Conservation (phyloP, 2,797 vertebrate species). For the Cirrhinus molitorella region DNA sequence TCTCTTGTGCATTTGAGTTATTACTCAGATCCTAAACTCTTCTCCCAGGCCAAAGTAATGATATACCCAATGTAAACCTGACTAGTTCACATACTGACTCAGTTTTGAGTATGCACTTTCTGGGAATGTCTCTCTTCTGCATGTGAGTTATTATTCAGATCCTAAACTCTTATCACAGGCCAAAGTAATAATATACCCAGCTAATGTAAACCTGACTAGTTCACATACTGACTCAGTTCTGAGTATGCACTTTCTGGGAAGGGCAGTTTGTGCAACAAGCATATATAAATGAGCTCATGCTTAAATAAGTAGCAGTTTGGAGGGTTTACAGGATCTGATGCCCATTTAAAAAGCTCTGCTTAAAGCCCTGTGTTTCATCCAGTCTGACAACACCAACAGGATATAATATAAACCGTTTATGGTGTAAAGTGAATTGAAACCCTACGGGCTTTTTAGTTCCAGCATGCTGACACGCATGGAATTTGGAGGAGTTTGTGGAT, state of each 20-base stretch:
- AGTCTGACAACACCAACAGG: slow-evolving; percentile 28
- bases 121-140: slow-evolving; percentile 50
- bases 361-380: slow-evolving; percentile 25
- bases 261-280: slow-evolving; percentile 20
- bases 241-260: slow-evolving; percentile 57
- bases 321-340: slow-evolving; percentile 23
- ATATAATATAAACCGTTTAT: slow-evolving; percentile 35
- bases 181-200: slow-evolving; percentile 44
- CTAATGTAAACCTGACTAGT: slow-evolving; percentile 29
- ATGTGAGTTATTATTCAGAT: slow-evolving; percentile 38
- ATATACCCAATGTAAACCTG: slow-evolving; percentile 39
- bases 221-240: slow-evolving; percentile 52
- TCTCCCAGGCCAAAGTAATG: slow-evolving; percentile 37
- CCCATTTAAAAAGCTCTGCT: slow-evolving; percentile 21
- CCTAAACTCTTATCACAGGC: slow-evolving; percentile 20
- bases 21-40: slow-evolving; percentile 43
- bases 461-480: neutral
- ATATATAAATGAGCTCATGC: slow-evolving; percentile 16
- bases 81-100: slow-evolving; percentile 47
- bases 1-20: slow-evolving; percentile 3
- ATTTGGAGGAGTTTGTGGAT: slow-evolving; percentile 13
- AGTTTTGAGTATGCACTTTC: slow-evolving; percentile 53
- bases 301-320: neutral
- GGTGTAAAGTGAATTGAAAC: slow-evolving; percentile 23
- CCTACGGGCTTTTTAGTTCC: slow-evolving; percentile 2